Base-by-base conservation (phyloP, 2,888 invertebrate genomes). In the Polyommatus icarus region DNA sequence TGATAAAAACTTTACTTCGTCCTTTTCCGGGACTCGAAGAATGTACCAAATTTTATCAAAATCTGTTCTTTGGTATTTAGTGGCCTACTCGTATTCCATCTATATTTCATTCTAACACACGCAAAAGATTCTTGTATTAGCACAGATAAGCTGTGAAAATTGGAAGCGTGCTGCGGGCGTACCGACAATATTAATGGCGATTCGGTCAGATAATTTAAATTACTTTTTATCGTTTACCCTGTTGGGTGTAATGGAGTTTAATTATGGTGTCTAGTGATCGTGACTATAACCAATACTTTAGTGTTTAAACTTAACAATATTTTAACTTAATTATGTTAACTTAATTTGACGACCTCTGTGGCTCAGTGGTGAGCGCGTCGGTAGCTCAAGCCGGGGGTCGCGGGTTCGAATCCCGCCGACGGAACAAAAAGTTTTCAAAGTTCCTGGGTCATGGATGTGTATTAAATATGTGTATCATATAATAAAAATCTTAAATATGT, bases 41-140 rank as follows among this genome's bases (percentile, higher is more conserved):
- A 40, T 8, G 36, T 8, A 36, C 6, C 6, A 36, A 36, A 36
- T 8, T 40, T 40, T 40, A 40, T 40, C 36, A 8, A 81, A 78
- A 82, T 80, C 79, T 81, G 80, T 81, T 40, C 36, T 8, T 7
- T 40, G 36, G 36, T 40, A 40, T 40, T 40, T 8, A 8, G 36
- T 40, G 8, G 40, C 40, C 40, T 40, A n/a, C n/a, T n/a, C n/a
- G n/a, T n/a, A 40, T 40, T 40, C 6, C 40, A 10, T 10, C 10
- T 8, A 36, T 73, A 73, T 8, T 50, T 46, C 18, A 72, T 40
- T 20, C 73, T 73, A 73, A 72, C 40, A 46, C 73, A 73, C 50
- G 24, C 15, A 24, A 73, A 50, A 46, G 50, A 46, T 46, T 40
- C 46, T 46, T 50, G 46, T 46, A 50, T 73, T 75, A 71, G 75